Percentiles rank a stretch among this genome's conserved stretches.
Conservation (phyloP, 2,888 invertebrate genomes). For the Peribatodes rhomboidaria region DNA sequence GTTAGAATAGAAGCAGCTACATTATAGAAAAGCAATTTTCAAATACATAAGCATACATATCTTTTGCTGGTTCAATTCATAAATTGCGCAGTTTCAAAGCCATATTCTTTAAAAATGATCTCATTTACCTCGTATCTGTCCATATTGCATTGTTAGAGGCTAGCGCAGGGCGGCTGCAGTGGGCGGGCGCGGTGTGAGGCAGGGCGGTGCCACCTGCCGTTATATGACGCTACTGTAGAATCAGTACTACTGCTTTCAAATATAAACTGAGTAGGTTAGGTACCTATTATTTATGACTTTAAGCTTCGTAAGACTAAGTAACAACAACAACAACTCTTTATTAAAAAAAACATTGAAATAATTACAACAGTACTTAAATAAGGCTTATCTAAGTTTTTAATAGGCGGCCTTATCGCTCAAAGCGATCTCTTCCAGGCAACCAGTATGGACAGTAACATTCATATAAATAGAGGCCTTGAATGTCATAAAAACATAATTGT, state of each 20-base stretch:
- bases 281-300: too few relatives aligned
- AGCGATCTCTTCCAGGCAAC: too few relatives aligned
- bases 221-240: constrained; percentile 60
- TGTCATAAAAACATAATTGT: too few relatives aligned
- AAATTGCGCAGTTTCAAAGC: constrained; percentile 33
- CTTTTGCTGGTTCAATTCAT: neutral
- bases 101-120: constrained; percentile 30
- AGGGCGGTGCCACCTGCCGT: constrained; percentile 52
- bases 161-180: constrained; percentile 37
- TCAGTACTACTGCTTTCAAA: constrained; percentile 12
- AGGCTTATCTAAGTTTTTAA: too few relatives aligned
- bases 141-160: constrained; percentile 46
- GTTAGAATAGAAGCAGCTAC: too few relatives aligned
- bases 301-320: too few relatives aligned
- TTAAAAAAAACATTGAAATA: too few relatives aligned
- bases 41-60: neutral
- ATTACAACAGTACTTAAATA: too few relatives aligned
- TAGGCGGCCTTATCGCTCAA: too few relatives aligned
- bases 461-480: too few relatives aligned
- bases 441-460: too few relatives aligned
- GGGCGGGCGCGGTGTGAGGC: constrained; percentile 33
- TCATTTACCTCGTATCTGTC: constrained; percentile 40
- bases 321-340: too few relatives aligned
- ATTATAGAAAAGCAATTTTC: neutral
- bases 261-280: neutral